phyloP scores from a whole-genome alignment of 64 coral and sea anemone genomes.

The Pocillopora verrucosa region DNA sequence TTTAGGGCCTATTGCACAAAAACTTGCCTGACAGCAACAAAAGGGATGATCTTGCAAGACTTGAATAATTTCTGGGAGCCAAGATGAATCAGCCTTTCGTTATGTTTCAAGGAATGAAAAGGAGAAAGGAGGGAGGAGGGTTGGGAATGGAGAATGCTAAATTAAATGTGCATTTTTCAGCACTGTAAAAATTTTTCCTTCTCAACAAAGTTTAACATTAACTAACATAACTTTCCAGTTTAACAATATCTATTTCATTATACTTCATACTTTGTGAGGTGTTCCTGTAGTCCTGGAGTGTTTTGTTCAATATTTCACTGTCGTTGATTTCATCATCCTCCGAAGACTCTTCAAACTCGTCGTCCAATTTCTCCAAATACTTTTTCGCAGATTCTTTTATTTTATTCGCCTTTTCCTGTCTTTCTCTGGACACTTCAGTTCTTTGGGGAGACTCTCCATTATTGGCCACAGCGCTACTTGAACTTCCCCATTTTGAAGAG shows the following conservation, averaged over 20 bases:
- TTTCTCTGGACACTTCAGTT: conserved; percentile 47
- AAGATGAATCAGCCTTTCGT: no score
- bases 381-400: conserved; percentile 80
- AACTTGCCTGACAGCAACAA: no score
- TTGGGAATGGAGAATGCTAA: no score
- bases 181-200: background rate
- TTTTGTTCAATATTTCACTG: conserved; percentile 71
- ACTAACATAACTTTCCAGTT: no score
- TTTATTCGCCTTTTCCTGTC: conserved; percentile 63
- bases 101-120: no score
- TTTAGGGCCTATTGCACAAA: no score
- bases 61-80: no score
- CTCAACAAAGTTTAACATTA: no score
- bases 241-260: background rate
- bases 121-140: no score
- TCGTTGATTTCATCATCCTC: conserved; percentile 89
- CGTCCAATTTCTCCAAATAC: conserved; percentile 43
- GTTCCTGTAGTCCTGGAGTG: conserved; percentile 57
- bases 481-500: background rate
- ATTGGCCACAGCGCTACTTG: background rate
- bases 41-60: no score
- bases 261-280: conserved; percentile 51
- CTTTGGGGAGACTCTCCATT: background rate
- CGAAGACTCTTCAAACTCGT: conserved; percentile 71
- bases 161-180: no score